Evolutionary conservation across 2,888 invertebrate species (phyloP).

Genomic region (Ptycholaimellus sp.): DNA sequence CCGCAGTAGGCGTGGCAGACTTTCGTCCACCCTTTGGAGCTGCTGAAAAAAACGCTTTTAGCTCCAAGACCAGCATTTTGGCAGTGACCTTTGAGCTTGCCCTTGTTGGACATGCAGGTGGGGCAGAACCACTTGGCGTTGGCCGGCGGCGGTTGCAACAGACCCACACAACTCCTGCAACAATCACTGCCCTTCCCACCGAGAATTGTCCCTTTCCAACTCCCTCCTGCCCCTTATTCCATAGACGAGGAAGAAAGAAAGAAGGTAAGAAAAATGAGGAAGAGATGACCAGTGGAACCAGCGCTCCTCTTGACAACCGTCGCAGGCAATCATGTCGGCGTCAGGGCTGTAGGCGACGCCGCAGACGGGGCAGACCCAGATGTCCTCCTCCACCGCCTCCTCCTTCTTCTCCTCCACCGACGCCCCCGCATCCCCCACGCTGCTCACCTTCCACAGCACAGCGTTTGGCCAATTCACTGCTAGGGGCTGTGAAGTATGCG

Average conservation of each 20-base stretch:
- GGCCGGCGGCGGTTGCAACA: slow-evolving; percentile 6
- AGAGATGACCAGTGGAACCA: slow-evolving; percentile 6
- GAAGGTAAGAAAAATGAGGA: no score
- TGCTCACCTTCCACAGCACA: no score
- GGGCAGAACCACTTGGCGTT: slow-evolving; percentile 5
- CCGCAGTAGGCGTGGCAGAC: no score
- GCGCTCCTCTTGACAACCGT: slow-evolving; percentile 5
- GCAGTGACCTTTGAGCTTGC: no score
- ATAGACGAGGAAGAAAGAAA: no score
- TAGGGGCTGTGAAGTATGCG: no score
- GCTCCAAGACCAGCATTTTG: no score
- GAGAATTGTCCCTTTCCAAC: not conserved
- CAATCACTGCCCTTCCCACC: not conserved
- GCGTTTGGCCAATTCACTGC: no score
- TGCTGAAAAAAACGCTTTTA: no score
- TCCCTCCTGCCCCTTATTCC: no score
- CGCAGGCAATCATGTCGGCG: slow-evolving; percentile 6
- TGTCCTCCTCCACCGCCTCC: not conserved
- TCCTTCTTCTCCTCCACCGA: not conserved
- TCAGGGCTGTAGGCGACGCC: slow-evolving; percentile 3
- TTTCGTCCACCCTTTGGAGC: no score
- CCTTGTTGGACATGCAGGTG: no score
- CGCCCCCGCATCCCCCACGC: not conserved
- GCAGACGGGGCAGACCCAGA: slow-evolving; percentile 6
- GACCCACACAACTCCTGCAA: slow-evolving; percentile 5